A percentile compares a stretch with the other conserved stretches of the same genome.
These are phyloP conservation scores for Drosophila mimetica DNA, from an alignment of 2,888 invertebrate species.

Conservation along the genomic window DNA sequence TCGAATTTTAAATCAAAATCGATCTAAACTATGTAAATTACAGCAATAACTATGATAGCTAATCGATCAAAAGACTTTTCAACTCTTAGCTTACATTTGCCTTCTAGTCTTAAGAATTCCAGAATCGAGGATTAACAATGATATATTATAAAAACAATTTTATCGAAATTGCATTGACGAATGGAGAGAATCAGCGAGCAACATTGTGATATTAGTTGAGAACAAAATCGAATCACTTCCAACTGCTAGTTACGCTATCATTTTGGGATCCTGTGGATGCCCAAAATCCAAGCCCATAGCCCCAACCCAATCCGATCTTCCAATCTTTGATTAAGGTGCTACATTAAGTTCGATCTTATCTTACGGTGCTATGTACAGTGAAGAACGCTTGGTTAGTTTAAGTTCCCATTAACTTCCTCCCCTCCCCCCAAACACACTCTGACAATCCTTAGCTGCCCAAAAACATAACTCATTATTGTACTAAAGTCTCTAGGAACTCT, in stretches of 20 bases:
- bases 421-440: constrained; percentile 33
- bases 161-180: constrained; percentile 32
- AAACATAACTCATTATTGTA: constrained; percentile 37
- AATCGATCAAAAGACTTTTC: constrained; percentile 68
- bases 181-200: constrained; percentile 69
- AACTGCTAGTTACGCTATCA: constrained; percentile 67
- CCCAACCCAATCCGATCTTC: constrained; percentile 20
- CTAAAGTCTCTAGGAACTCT: constrained; percentile 47
- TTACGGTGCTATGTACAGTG: constrained; percentile 70
- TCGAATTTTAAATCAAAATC: constrained; percentile 63
- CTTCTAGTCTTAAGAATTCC: constrained; percentile 68
- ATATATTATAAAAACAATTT: constrained; percentile 18
- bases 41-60: constrained; percentile 61
- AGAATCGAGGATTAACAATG: constrained; percentile 52
- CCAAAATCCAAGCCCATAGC: constrained; percentile 14
- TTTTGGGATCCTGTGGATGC: constrained; percentile 35
- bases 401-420: constrained; percentile 23
- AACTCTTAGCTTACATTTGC: constrained; percentile 79
- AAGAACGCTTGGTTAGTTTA: constrained; percentile 54
- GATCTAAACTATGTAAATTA: constrained; percentile 57
- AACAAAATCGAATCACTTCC: constrained; percentile 79
- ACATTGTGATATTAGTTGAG: constrained; percentile 80
- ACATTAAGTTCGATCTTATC: constrained; percentile 40
- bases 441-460: constrained; percentile 74
- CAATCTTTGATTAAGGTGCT: constrained; percentile 58